A percentile compares a stretch with the other conserved stretches of the same genome.
Evolutionary conservation across 2,888 invertebrate genomes (phyloP).

Genomic region (Himalopsyche japonica): DNA sequence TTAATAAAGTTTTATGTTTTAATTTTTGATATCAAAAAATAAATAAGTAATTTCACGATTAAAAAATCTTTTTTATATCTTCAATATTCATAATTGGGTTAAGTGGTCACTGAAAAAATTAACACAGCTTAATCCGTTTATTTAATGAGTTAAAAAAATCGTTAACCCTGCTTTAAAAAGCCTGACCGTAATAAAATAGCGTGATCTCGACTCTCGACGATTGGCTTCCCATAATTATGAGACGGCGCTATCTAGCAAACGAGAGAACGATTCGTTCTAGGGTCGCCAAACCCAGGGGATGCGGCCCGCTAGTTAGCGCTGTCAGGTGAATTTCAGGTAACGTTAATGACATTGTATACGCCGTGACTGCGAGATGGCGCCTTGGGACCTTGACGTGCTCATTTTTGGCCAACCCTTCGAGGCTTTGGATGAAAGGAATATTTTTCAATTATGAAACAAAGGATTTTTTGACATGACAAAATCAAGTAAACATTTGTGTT

Average conservation of each 20-base stretch:
- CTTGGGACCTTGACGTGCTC: neutral
- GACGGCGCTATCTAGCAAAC: neutral
- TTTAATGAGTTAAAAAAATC: neutral
- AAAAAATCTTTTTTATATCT: neutral
- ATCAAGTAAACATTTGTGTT: no score
- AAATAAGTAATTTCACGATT: neutral
- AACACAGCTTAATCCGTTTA: neutral
- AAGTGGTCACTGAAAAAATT: neutral
- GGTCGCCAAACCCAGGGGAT: neutral
- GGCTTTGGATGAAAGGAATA: neutral
- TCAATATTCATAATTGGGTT: neutral
- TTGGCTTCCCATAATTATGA: neutral
- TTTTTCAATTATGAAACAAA: no score
- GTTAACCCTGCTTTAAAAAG: neutral
- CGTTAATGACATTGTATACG: neutral
- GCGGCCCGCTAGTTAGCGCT: neutral
- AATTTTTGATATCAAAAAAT: no score
- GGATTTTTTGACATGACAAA: no score
- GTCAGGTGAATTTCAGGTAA: neutral
- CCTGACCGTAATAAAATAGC: neutral
- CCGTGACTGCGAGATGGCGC: neutral
- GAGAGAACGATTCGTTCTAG: neutral
- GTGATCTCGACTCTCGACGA: neutral
- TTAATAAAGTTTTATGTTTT: no score
- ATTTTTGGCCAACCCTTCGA: neutral